Evolutionary conservation across 37 sponge, comb jelly and placozoan species (phyloP), one percentile per base, ranked within the genome.

Genomic region (Corticium candelabrum): DNA sequence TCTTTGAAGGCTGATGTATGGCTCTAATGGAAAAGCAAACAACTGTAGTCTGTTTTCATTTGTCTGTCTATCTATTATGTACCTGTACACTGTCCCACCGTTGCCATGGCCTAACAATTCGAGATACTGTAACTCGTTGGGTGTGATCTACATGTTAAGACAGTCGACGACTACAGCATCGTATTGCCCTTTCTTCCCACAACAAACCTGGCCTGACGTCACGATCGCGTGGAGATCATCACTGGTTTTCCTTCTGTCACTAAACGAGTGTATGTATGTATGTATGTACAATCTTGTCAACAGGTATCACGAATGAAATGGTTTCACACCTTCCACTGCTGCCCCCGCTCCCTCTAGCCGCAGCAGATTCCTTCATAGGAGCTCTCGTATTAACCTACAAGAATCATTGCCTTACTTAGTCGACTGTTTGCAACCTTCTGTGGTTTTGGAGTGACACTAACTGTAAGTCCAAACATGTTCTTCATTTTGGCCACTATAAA

Each of bases 71-170:
- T n/a, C n/a, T n/a, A n/a, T n/a, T n/a, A n/a, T n/a, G 2, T 74
- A 85, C 86, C 81, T 41, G 76, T 94, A 94, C 40, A 94, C 95
- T 29, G 91, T 94, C 0, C 95, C 89, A 27, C 90, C 88, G 34
- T 77, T 87, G 15, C 95, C 95, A 41, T 88, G 86, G 50, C 95
- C 91, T 3, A 94, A 79, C 40, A 90, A 81, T 74, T 94, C 91
- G 62, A 90, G 67, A 50, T 87, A 94, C 71, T 90, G 89, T 43
- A 94, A 41, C 36, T 94, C 89, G 31, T 85, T 81, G 1, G 78
- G 79, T 32, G 77, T 68, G 34, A 92, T 75, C 85, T 90, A 69
- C 11, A 77, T 1, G 15, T 29, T 34, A 32, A 81, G 68, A 32
- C 4, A 7, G 31, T 27, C 62, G 11, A 50, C 62, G 11, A 27